phyloP scores from a whole-genome alignment of 2,888 invertebrate genomes.

The Folsomia candida region DNA sequence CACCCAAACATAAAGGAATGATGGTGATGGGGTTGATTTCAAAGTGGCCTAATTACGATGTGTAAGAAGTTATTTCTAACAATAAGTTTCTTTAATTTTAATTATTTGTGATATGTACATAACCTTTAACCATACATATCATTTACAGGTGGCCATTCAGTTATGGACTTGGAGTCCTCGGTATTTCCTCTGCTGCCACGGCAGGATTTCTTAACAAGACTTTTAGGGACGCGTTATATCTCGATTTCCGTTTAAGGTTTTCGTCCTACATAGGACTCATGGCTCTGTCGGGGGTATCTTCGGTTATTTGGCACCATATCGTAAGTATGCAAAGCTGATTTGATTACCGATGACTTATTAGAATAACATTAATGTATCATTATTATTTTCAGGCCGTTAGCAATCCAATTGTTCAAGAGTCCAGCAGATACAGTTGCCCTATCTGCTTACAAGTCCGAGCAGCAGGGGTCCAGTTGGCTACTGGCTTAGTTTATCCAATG shows the following conservation, averaged over 20 bases:
- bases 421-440: constrained; percentile 58
- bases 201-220: constrained; percentile 64
- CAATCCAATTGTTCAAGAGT: constrained; percentile 54
- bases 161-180: constrained; percentile 58
- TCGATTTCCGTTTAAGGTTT: constrained; percentile 62
- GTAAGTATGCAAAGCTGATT: constrained; percentile 57
- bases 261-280: constrained; percentile 58
- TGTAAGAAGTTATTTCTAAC: too few relatives aligned
- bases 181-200: constrained; percentile 58
- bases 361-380: too few relatives aligned
- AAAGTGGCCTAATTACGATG: constrained; percentile 8
- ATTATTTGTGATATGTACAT: neutral
- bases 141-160: constrained; percentile 43
- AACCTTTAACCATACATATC: too few relatives aligned
- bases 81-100: neutral
- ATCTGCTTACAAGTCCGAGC: constrained; percentile 66
- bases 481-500: constrained; percentile 64
- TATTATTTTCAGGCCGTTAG: neutral
- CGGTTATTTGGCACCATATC: constrained; percentile 61
- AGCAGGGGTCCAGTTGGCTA: constrained; percentile 58
- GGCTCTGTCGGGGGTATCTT: constrained; percentile 64
- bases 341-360: too few relatives aligned
- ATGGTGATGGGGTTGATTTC: neutral
- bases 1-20: too few relatives aligned
- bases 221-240: constrained; percentile 63